phyloP scores from a whole-genome alignment of 2,113 vertebrate species.

The Suricata suricatta region DNA sequence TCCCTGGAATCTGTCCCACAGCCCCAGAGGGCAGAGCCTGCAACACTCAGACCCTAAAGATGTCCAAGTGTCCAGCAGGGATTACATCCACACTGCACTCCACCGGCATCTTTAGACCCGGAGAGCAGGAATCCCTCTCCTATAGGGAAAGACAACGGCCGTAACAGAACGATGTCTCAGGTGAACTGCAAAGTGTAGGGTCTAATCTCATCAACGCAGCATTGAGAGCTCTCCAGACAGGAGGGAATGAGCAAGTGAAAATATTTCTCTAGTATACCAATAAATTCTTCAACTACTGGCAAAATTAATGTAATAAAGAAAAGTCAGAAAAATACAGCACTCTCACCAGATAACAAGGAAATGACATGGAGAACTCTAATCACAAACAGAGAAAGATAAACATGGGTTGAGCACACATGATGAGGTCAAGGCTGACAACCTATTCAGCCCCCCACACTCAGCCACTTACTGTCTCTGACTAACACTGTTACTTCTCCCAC shows the following conservation, averaged over 20 bases:
- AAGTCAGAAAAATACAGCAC: neutral
- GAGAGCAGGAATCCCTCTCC: neutral
- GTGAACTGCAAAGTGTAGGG: neutral
- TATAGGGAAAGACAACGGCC: neutral
- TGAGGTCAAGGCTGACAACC: neutral
- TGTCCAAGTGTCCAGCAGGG: neutral
- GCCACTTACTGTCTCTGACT: neutral
- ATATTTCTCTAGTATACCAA: neutral
- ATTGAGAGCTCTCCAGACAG: neutral
- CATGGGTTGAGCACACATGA: neutral
- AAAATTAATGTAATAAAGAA: constrained; percentile 13
- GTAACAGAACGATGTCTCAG: neutral
- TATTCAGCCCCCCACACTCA: neutral
- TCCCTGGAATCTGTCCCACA: neutral
- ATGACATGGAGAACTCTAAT: neutral
- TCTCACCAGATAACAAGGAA: neutral
- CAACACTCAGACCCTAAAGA: neutral
- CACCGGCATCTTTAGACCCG: neutral
- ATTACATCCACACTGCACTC: neutral
- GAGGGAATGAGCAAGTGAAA: neutral
- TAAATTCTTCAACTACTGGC: constrained; percentile 30
- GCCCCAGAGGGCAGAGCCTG: neutral
- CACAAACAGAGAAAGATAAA: constrained; percentile 8
- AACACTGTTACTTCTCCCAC: neutral
- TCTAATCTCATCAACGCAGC: neutral